Conservation (phyloP, 2,888 invertebrate genomes). For the Galerucella calmariensis region DNA sequence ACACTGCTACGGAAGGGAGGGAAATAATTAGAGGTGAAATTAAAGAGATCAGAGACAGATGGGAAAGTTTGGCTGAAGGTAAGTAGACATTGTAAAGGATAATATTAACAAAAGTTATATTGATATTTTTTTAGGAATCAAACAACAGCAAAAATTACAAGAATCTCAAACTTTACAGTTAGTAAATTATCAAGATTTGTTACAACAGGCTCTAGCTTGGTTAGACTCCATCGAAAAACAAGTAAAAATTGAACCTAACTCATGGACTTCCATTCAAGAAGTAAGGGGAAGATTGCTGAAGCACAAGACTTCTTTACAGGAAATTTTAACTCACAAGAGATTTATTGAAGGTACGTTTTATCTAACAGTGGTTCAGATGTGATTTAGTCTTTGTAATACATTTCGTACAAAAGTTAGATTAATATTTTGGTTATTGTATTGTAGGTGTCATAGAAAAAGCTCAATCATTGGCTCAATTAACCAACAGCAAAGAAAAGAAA, state of each 20-base stretch:
- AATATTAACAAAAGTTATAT: slow-evolving; percentile 6
- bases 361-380: not conserved
- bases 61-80: slow-evolving; percentile 88
- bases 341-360: slow-evolving; percentile 76
- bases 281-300: slow-evolving; percentile 85
- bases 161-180: slow-evolving; percentile 86
- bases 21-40: slow-evolving; percentile 90
- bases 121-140: slow-evolving; percentile 65
- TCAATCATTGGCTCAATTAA: slow-evolving; percentile 73
- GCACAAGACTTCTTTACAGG: slow-evolving; percentile 87
- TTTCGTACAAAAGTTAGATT: no score
- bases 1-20: slow-evolving; percentile 91
- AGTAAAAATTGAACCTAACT: slow-evolving; percentile 76
- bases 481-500: slow-evolving; percentile 69
- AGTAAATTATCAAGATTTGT: slow-evolving; percentile 86
- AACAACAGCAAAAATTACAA: slow-evolving; percentile 85
- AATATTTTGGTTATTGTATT: slow-evolving; percentile 17
- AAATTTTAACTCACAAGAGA: slow-evolving; percentile 89
- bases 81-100: slow-evolving; percentile 26
- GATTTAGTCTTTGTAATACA: not conserved
- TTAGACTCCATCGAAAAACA: slow-evolving; percentile 85
- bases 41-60: slow-evolving; percentile 82
- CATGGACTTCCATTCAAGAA: slow-evolving; percentile 85
- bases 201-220: slow-evolving; percentile 87
- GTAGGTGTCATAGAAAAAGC: slow-evolving; percentile 86